Evolutionary conservation across 1,140 invertebrate genomes (phyloP), one percentile per base, ranked within the genome.

Genomic region (Phocides pigmalion): DNA sequence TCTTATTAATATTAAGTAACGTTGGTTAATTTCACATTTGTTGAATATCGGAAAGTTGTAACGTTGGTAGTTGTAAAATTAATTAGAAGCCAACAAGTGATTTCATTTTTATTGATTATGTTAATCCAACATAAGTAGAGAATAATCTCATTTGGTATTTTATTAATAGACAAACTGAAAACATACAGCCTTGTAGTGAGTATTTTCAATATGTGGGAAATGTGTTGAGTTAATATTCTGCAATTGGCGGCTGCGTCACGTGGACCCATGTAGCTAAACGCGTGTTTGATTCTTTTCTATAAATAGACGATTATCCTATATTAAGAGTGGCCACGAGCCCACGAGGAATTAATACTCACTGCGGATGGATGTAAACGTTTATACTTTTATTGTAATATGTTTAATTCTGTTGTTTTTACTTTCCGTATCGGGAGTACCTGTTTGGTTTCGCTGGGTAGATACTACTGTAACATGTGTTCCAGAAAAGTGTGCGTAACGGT

Each of bases 261-360:
- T 72, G 68, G 50, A 54, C 77, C 79, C 79, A 65, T 76, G 68
- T 69, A 66, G 74, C 56, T 70, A 63, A 68, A 66, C 66, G 64
- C 46, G 64, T 75, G 78, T 81, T 84, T 85, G 81, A 85, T 85
- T 81, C 79, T 79, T 79, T 76, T 76, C 82, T 87, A 87, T 87
- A 81, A 84, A 85, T 87, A 87, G 80, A 70, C 58, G 74, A 84
- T 82, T 84, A 84, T 78, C 70, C 76, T 79, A 76, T 65, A 74
- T 68, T 78, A 76, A 76, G 64, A 67, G 63, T 47, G 56, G 69
- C 68, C 59, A 68, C 46, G 50, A 68, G 56, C 67, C 68, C 59
- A 68, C 46, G 50, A 68, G 47, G 68, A 72, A 72, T 64, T 70
- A 74, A 72, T 75, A 64, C 73, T 79, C 64, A 42, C 76, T 62